A percentile compares a stretch with the other conserved stretches of the same genome.
These are phyloP conservation scores for Erebia aethiops DNA, from an alignment of 2,888 invertebrate species.

Conservation along the genomic window DNA sequence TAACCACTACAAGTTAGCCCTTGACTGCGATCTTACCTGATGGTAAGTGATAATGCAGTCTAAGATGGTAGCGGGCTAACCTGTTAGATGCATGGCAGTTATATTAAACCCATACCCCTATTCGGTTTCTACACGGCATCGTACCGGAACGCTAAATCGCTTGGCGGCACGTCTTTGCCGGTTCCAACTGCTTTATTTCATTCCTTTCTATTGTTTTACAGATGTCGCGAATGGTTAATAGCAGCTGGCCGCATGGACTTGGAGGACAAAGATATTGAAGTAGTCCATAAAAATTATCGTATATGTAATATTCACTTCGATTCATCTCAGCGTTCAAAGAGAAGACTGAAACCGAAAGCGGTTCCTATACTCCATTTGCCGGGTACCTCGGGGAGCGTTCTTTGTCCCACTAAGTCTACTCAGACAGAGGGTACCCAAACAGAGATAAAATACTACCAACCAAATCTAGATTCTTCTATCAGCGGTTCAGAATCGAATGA, in stretches of 20 bases:
- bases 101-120: no score
- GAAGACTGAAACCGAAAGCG: background rate
- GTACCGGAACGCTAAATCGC: no score
- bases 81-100: no score
- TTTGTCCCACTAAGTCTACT: background rate
- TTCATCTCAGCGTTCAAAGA: background rate
- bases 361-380: background rate
- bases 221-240: background rate
- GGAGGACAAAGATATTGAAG: background rate
- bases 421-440: background rate
- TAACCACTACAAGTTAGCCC: no score
- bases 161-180: no score
- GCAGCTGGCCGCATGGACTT: constrained; percentile 1
- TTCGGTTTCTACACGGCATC: no score
- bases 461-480: background rate
- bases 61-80: no score
- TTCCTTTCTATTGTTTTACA: background rate
- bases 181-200: no score
- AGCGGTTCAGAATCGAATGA: background rate
- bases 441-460: background rate
- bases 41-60: no score
- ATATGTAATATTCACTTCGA: background rate
- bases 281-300: background rate
- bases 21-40: no score
- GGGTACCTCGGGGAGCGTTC: background rate